Evolutionary conservation across 92 coral and sea anemone species (phyloP).

Genomic region (Zoanthus sociatus): DNA sequence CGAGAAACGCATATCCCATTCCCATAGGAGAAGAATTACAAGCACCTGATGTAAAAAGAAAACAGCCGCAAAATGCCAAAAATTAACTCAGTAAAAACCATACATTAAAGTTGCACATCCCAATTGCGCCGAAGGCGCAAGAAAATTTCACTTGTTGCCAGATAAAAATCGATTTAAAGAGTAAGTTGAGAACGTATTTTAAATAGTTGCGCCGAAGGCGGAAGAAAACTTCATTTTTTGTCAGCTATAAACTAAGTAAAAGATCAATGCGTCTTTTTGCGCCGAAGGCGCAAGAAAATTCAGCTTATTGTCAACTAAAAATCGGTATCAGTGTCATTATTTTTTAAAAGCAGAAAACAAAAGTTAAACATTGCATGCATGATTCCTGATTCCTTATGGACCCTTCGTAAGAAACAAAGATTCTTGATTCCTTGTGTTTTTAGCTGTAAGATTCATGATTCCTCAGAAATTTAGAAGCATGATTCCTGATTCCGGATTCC

Average conservation of each 20-base stretch:
- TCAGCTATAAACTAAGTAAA: constrained; percentile 14
- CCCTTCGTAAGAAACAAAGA: constrained; percentile 23
- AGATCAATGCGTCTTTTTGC: constrained; percentile 17
- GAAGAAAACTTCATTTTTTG: constrained; percentile 14
- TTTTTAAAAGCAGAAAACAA: constrained; percentile 20
- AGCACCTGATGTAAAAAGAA: constrained; percentile 34
- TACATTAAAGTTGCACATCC: constrained; percentile 27
- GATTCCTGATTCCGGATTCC: constrained; percentile 9
- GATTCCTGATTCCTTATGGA: constrained; percentile 20
- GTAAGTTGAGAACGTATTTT: constrained; percentile 15
- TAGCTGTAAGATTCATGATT: constrained; percentile 21
- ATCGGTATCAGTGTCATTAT: constrained; percentile 19
- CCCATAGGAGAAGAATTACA: constrained; percentile 35
- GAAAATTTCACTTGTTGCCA: constrained; percentile 16
- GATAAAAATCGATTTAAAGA: constrained; percentile 9
- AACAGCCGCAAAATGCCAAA: constrained; percentile 30
- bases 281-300: constrained; percentile 17
- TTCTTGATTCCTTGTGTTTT: constrained; percentile 21
- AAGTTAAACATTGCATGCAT: constrained; percentile 21
- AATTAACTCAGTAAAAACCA: constrained; percentile 25
- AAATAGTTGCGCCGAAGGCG: constrained; percentile 18
- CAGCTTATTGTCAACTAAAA: constrained; percentile 21
- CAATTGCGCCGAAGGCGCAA: not conserved
- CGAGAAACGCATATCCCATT: constrained; percentile 33
- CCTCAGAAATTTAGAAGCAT: constrained; percentile 17